These are phyloP conservation scores for Drosophila eohydei DNA, from an alignment of 2,888 invertebrate genomes.

Conservation along the genomic window DNA sequence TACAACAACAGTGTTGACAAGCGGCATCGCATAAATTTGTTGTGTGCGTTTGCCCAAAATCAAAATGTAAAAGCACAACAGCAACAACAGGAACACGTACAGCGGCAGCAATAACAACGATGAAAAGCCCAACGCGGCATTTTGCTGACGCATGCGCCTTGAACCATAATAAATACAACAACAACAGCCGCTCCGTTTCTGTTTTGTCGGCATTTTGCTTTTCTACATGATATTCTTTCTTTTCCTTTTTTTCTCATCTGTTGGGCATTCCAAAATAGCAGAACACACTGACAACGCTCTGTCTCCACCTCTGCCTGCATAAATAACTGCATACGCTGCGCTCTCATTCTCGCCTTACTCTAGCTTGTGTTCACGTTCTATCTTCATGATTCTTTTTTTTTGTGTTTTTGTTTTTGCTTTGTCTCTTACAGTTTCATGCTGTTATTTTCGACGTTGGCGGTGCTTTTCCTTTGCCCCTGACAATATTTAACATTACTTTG, in stretches of 20 bases:
- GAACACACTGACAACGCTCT: constrained; percentile 18
- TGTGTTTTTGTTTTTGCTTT: constrained; percentile 14
- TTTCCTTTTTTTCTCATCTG: constrained; percentile 50
- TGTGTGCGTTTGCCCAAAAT: constrained; percentile 57
- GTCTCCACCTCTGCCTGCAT: constrained; percentile 37
- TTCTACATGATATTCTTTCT: constrained; percentile 63
- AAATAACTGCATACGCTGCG: constrained; percentile 73
- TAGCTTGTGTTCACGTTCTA: constrained; percentile 12
- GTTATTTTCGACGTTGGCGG: constrained; percentile 62
- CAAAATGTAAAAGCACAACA: constrained; percentile 63
- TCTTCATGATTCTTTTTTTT: constrained; percentile 47
- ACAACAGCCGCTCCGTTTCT: constrained; percentile 41
- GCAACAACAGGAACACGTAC: constrained; percentile 36
- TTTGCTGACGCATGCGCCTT: constrained; percentile 67
- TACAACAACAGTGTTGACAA: constrained; percentile 47
- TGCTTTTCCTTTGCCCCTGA: constrained; percentile 46
- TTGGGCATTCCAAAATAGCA: constrained; percentile 56
- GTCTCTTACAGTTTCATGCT: constrained; percentile 44
- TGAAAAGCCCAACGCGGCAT: constrained; percentile 60
- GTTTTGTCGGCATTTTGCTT: constrained; percentile 71
- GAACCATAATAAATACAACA: constrained; percentile 53
- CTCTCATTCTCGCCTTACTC: constrained; percentile 26
- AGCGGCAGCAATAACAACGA: constrained; percentile 41
- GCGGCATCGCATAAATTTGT: constrained; percentile 61
- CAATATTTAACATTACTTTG: constrained; percentile 69